Percentiles rank a stretch among this genome's conserved stretches.
These are phyloP conservation scores for Zosterops japonicus DNA, from an alignment of 2,113 vertebrate species.

Conservation along the genomic window DNA sequence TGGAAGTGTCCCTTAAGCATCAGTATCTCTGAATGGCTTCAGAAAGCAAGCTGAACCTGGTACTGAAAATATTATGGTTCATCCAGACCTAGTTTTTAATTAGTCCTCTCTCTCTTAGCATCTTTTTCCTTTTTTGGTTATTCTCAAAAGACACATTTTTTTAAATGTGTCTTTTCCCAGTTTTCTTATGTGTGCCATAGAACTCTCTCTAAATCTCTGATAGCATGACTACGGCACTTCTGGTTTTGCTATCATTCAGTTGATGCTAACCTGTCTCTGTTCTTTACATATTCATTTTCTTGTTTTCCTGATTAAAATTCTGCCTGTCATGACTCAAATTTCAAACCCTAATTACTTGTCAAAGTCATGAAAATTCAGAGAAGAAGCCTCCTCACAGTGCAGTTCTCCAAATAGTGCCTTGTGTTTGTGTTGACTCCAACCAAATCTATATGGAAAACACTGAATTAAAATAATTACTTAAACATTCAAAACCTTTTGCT, in stretches of 20 bases:
- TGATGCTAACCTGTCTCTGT: neutral
- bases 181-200: neutral
- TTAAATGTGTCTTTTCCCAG: neutral
- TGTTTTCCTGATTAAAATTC: slow-evolving; percentile 41
- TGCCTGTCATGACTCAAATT: neutral
- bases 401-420: neutral
- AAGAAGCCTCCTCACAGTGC: neutral
- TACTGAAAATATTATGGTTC: neutral
- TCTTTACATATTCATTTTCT: neutral
- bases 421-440: neutral
- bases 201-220: neutral
- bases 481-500: neutral
- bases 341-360: neutral
- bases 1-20: neutral
- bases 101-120: neutral
- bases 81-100: neutral
- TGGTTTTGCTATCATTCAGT: neutral
- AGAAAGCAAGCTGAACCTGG: neutral
- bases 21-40: neutral
- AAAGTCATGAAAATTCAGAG: neutral
- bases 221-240: fast-evolving
- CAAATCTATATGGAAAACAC: neutral
- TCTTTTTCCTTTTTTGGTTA: neutral
- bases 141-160: neutral
- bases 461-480: neutral